phyloP scores from a whole-genome alignment of 2,113 vertebrate species.

The Camelus dromedarius region DNA sequence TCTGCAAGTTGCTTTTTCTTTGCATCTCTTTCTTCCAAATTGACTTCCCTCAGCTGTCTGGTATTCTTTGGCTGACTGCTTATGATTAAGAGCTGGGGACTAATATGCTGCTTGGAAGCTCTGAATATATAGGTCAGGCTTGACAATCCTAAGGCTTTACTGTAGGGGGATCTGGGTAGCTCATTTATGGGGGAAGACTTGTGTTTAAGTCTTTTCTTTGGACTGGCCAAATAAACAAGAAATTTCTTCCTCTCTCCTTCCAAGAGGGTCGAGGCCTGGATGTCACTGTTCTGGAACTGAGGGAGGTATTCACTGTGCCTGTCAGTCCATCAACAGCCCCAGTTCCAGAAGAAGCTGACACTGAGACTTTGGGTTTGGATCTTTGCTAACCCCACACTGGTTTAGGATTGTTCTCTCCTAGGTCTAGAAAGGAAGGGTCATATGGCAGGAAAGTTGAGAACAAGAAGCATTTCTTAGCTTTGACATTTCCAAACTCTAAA shows the following conservation, averaged over 20 bases:
- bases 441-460: not conserved
- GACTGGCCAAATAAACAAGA: not conserved
- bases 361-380: not conserved
- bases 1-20: not conserved
- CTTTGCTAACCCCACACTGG: not conserved
- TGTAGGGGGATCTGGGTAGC: not conserved
- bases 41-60: not conserved
- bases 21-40: not conserved
- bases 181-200: not conserved
- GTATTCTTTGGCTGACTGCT: not conserved
- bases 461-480: not conserved
- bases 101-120: not conserved
- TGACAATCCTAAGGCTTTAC: not conserved
- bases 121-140: not conserved
- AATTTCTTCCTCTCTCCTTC: not conserved
- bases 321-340: not conserved
- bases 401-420: constrained; percentile 3
- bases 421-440: not conserved
- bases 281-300: not conserved
- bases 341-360: not conserved
- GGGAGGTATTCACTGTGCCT: not conserved
- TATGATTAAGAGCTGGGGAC: not conserved
- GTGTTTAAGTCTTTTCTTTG: not conserved
- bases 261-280: not conserved
- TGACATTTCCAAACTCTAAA: constrained; percentile 45